Percentiles rank a stretch among this genome's conserved stretches.
These are phyloP conservation scores for Dreissena polymorpha DNA, from an alignment of 1,140 invertebrate genomes.

Conservation along the genomic window DNA sequence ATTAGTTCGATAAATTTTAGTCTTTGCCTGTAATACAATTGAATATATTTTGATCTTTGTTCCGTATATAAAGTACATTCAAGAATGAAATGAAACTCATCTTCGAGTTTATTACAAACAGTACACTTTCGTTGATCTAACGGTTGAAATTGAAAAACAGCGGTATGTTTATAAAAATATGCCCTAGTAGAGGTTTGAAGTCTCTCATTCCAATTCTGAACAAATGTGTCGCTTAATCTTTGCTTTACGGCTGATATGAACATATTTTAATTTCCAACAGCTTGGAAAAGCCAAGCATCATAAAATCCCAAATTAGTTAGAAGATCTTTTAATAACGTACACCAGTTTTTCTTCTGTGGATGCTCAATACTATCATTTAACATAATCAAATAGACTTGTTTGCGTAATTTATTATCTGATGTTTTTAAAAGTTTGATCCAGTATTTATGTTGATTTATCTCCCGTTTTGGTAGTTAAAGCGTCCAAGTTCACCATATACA, in stretches of 20 bases:
- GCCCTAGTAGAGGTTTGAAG: not conserved
- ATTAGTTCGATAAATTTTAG: too few species aligned
- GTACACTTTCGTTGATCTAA: not conserved
- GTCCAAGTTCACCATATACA: not conserved
- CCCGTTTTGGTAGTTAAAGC: not conserved
- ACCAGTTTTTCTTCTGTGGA: too few species aligned
- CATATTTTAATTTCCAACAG: not conserved
- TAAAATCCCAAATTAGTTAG: too few species aligned
- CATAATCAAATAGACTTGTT: too few species aligned
- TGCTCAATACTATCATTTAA: too few species aligned
- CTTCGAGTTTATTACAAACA: not conserved
- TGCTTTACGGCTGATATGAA: not conserved
- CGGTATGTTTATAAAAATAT: not conserved
- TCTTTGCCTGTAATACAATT: too few species aligned
- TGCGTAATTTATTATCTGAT: not conserved
- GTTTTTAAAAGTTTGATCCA: not conserved
- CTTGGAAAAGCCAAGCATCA: not conserved
- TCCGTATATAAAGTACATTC: not conserved
- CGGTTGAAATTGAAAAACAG: not conserved
- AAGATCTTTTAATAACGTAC: too few species aligned
- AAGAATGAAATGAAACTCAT: conserved; percentile 6
- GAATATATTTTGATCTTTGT: not conserved
- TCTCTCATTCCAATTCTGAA: not conserved
- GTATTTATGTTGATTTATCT: not conserved
- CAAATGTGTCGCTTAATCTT: not conserved